Conservation (phyloP, 1,140 invertebrate species). For the Microvelia longipes region DNA sequence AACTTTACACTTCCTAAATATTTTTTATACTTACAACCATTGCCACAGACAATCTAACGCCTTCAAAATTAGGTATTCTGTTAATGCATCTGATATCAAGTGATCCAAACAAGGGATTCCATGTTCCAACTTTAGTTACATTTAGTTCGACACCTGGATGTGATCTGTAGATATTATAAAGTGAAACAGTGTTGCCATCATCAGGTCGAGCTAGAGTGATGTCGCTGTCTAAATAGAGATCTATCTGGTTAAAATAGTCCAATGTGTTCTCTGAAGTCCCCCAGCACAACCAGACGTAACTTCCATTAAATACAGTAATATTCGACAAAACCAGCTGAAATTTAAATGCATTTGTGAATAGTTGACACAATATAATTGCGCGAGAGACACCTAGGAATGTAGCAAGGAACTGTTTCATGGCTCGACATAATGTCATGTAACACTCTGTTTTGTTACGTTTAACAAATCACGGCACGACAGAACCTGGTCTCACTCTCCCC, state of each 20-base stretch:
- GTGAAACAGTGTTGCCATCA: background rate
- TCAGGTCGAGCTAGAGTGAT: background rate
- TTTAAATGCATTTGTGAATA: too few species aligned
- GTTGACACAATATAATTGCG: too few species aligned
- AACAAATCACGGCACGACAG: too few species aligned
- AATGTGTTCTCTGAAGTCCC: background rate
- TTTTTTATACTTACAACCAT: background rate
- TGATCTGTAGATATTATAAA: background rate
- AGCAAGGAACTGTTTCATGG: too few species aligned
- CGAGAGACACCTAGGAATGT: too few species aligned
- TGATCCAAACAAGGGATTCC: background rate
- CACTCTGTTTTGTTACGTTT: too few species aligned
- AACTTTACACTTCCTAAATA: too few species aligned
- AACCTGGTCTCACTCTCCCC: too few species aligned
- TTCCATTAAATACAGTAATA: background rate
- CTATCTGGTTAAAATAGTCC: background rate
- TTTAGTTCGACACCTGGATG: background rate
- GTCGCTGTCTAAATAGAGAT: background rate
- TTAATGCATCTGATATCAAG: background rate
- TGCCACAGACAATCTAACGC: background rate
- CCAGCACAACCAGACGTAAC: background rate
- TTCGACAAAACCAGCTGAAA: too few species aligned
- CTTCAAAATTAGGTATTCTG: background rate
- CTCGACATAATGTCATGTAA: too few species aligned
- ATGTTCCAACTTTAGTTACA: background rate